A percentile compares a stretch with the other conserved stretches of the same genome.
Evolutionary conservation across 2,113 vertebrate genomes (phyloP).

Genomic region (Labrus mixtus): DNA sequence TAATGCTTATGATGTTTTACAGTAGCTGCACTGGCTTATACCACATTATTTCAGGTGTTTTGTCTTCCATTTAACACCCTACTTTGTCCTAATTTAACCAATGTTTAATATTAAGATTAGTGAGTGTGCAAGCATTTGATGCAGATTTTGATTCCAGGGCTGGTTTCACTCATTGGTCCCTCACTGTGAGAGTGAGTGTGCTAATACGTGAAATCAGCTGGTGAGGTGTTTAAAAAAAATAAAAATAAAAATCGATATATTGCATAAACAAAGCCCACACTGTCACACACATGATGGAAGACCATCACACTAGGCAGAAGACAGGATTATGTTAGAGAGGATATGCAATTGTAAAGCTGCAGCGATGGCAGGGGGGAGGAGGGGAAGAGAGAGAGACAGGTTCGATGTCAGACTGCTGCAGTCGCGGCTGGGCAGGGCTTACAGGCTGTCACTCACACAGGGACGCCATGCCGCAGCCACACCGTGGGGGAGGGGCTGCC

Average conservation of each 20-base stretch:
- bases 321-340: constrained; percentile 59
- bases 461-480: constrained; percentile 71
- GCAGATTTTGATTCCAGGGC: constrained; percentile 12
- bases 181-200: constrained; percentile 1
- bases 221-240: constrained; percentile 6
- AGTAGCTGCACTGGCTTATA: background rate
- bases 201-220: constrained; percentile 6
- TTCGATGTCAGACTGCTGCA: constrained; percentile 77
- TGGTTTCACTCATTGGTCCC: constrained; percentile 7
- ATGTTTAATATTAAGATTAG: constrained; percentile 35
- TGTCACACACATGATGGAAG: constrained; percentile 30
- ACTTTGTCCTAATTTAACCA: constrained; percentile 20
- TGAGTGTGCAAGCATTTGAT: background rate
- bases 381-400: constrained; percentile 29
- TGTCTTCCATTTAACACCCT: background rate
- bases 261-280: background rate
- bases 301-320: constrained; percentile 40
- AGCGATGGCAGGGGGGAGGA: constrained; percentile 52
- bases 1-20: constrained; percentile 21
- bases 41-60: background rate
- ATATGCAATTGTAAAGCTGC: constrained; percentile 69
- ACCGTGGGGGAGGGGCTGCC: constrained; percentile 64
- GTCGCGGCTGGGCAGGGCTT: constrained; percentile 72
- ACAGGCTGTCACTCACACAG: constrained; percentile 60
- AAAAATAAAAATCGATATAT: no score